Evolutionary conservation across 1,140 invertebrate species (phyloP).

Genomic region (Trichonephila clavipes): DNA sequence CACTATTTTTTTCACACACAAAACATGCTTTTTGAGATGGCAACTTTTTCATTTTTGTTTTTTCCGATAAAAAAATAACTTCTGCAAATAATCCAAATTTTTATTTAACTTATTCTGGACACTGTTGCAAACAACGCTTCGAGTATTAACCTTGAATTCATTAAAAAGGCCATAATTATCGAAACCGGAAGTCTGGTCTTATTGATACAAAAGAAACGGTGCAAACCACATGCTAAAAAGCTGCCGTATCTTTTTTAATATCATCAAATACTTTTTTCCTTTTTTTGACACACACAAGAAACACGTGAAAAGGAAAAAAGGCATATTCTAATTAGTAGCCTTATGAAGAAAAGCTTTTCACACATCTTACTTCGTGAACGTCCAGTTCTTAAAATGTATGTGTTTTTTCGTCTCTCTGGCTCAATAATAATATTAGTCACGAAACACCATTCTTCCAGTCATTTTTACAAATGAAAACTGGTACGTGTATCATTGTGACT

Average conservation of each 20-base stretch:
- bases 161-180: conserved; percentile 22
- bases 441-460: too few species aligned
- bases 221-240: neutral
- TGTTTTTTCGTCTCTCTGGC: too few species aligned
- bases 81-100: neutral
- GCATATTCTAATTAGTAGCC: neutral
- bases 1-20: too few species aligned
- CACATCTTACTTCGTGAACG: too few species aligned
- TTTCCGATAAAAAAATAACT: neutral
- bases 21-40: too few species aligned
- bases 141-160: conserved; percentile 25
- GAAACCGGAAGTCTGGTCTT: neutral
- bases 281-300: neutral
- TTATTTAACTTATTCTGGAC: neutral
- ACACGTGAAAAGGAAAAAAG: neutral
- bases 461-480: too few species aligned
- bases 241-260: neutral
- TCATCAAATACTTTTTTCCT: neutral
- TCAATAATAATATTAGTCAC: too few species aligned
- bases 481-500: too few species aligned
- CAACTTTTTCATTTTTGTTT: too few species aligned
- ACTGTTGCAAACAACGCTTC: neutral
- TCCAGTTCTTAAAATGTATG: too few species aligned
- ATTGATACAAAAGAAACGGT: neutral
- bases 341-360: neutral